Conservation (phyloP, 2,888 invertebrate genomes). For the Liopterus haemorrhoidalis region DNA sequence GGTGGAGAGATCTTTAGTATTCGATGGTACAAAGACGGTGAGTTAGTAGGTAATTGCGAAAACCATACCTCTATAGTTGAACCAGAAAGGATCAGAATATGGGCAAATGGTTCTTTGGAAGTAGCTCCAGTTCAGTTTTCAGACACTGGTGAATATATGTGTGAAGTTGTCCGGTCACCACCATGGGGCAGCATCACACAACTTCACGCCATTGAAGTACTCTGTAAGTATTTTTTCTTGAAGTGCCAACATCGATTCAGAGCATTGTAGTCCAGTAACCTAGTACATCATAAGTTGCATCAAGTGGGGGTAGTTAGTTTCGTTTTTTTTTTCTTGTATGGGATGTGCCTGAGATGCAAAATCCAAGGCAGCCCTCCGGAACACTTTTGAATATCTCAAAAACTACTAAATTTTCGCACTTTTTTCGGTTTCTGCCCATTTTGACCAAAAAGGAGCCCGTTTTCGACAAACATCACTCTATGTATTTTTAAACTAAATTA, state of each 20-base stretch:
- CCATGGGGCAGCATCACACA: constrained; percentile 67
- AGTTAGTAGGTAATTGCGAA: constrained; percentile 51
- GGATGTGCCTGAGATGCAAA: not conserved
- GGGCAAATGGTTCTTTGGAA: constrained; percentile 67
- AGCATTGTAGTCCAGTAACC: no score
- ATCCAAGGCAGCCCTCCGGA: no score
- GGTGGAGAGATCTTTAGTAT: constrained; percentile 53
- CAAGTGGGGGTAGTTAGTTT: no score
- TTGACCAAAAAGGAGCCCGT: no score
- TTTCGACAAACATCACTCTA: no score
- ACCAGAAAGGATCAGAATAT: constrained; percentile 56
- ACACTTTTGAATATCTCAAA: no score
- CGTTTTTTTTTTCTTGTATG: no score
- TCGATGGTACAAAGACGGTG: constrained; percentile 65
- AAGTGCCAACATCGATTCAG: constrained; percentile 4
- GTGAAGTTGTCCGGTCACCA: constrained; percentile 59
- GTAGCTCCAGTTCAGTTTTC: constrained; percentile 51
- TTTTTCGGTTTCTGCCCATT: no score
- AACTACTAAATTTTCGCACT: no score
- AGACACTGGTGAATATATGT: constrained; percentile 63
- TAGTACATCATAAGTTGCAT: no score
- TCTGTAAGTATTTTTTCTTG: no score
- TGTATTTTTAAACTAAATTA: no score
- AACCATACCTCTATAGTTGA: constrained; percentile 33
- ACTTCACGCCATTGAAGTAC: constrained; percentile 70